Percentiles rank a stretch among this genome's conserved stretches.
These are phyloP conservation scores for Illadopsis cleaveri DNA, from an alignment of 2,113 vertebrate species.

Conservation along the genomic window DNA sequence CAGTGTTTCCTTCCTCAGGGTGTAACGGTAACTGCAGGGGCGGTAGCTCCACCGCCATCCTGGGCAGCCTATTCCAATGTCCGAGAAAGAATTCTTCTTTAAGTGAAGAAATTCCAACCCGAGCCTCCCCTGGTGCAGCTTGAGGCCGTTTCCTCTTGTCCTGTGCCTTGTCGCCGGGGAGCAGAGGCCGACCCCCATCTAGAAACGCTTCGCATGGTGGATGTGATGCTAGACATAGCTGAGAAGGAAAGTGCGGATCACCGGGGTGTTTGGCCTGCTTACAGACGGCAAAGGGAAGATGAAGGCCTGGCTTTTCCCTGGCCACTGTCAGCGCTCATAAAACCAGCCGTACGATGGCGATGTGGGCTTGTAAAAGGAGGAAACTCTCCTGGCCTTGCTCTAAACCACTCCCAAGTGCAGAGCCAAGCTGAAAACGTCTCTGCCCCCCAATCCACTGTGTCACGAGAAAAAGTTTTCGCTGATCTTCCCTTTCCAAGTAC, in stretches of 20 bases:
- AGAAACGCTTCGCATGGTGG: fast-evolving
- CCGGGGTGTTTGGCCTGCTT: fast-evolving
- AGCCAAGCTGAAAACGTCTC: background rate
- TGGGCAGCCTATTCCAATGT: fast-evolving
- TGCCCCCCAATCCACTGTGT: background rate
- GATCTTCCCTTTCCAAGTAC: background rate
- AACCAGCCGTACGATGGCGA: background rate
- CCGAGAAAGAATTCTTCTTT: background rate
- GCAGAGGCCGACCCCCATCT: background rate
- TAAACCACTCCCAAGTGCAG: too few species aligned
- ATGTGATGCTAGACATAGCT: fast-evolving
- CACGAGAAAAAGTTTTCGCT: background rate
- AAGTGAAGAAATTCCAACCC: fast-evolving
- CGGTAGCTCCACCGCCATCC: too few species aligned
- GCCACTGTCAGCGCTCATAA: background rate
- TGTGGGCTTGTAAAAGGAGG: background rate
- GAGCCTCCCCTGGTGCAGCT: background rate
- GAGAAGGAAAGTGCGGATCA: background rate
- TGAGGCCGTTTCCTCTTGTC: too few species aligned
- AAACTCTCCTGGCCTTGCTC: background rate
- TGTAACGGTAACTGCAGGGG: fast-evolving
- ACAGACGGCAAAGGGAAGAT: too few species aligned
- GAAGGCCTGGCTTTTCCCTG: too few species aligned
- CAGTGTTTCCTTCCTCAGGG: too few species aligned
- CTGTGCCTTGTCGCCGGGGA: background rate